phyloP scores from a whole-genome alignment of 2,888 invertebrate species.

The Orchestes rusci region DNA sequence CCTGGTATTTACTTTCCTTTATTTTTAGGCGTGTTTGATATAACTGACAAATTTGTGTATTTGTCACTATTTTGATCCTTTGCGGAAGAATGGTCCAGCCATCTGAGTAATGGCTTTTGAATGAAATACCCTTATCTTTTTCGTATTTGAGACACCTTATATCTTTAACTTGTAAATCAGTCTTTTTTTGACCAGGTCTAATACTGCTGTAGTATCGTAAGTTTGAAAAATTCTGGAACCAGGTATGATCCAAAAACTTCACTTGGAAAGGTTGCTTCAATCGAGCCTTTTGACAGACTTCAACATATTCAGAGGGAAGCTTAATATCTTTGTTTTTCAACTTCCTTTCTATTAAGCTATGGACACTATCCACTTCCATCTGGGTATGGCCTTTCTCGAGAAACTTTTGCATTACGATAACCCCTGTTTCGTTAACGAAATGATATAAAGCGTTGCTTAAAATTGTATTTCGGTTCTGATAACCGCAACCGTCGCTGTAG shows the following conservation, averaged over 20 bases:
- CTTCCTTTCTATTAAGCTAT: constrained; percentile 13
- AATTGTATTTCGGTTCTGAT: constrained; percentile 17
- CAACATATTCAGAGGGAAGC: constrained; percentile 19
- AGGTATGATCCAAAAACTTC: constrained; percentile 14
- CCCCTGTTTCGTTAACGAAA: constrained; percentile 6
- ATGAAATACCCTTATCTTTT: neutral
- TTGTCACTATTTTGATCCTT: neutral
- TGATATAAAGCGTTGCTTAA: constrained; percentile 15
- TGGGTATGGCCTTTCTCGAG: constrained; percentile 18
- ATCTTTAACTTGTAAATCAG: constrained; percentile 2
- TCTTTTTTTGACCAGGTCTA: constrained; percentile 12
- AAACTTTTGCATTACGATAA: constrained; percentile 13
- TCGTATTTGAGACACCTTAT: neutral
- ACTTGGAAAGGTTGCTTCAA: constrained; percentile 11
- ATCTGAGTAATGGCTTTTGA: neutral
- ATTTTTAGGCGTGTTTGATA: neutral
- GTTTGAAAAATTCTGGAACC: constrained; percentile 13
- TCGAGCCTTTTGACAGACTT: constrained; percentile 13
- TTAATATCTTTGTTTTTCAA: constrained; percentile 20
- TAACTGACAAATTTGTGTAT: neutral
- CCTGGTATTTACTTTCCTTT: neutral
- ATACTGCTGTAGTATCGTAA: constrained; percentile 14
- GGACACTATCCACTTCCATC: constrained; percentile 15
- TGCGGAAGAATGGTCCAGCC: neutral
- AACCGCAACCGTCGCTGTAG: constrained; percentile 19